phyloP scores from a whole-genome alignment of 2,797 vertebrate species.

The Geotrypetes seraphini region DNA sequence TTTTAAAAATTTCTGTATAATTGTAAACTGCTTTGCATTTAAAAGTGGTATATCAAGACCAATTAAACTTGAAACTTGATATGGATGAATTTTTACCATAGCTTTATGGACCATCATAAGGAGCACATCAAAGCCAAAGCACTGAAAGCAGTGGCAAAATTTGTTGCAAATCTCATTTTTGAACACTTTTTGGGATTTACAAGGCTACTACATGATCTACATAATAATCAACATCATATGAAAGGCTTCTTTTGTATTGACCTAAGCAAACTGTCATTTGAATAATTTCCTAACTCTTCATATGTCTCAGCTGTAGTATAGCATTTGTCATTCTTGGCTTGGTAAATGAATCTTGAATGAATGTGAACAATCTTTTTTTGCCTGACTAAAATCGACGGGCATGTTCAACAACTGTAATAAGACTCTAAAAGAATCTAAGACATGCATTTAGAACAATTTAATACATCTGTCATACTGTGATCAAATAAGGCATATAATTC shows the following conservation, averaged over 20 bases:
- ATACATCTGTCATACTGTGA: constrained; percentile 57
- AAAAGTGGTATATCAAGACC: too few relatives aligned
- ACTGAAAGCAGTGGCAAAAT: too few relatives aligned
- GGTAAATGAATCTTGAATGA: constrained; percentile 59
- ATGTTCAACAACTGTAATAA: constrained; percentile 82
- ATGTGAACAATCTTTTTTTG: constrained; percentile 67
- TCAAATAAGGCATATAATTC: constrained; percentile 59
- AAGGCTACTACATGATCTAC: too few relatives aligned
- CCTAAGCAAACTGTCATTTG: constrained; percentile 33
- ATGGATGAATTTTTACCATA: too few relatives aligned
- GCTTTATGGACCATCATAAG: too few relatives aligned
- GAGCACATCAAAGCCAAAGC: too few relatives aligned
- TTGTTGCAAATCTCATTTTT: too few relatives aligned
- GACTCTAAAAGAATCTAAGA: constrained; percentile 74
- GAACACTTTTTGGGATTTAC: too few relatives aligned
- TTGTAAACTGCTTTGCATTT: too few relatives aligned
- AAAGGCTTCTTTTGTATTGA: constrained; percentile 23
- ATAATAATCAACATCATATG: too few relatives aligned
- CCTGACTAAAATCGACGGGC: constrained; percentile 69
- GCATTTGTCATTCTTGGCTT: constrained; percentile 87
- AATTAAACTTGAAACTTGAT: too few relatives aligned
- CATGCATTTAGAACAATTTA: constrained; percentile 71
- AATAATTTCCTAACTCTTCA: constrained; percentile 57
- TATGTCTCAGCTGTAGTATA: constrained; percentile 65
- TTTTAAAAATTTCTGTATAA: too few relatives aligned